phyloP scores from a whole-genome alignment of 1,140 invertebrate genomes.

The Cyclargus thomasi region DNA sequence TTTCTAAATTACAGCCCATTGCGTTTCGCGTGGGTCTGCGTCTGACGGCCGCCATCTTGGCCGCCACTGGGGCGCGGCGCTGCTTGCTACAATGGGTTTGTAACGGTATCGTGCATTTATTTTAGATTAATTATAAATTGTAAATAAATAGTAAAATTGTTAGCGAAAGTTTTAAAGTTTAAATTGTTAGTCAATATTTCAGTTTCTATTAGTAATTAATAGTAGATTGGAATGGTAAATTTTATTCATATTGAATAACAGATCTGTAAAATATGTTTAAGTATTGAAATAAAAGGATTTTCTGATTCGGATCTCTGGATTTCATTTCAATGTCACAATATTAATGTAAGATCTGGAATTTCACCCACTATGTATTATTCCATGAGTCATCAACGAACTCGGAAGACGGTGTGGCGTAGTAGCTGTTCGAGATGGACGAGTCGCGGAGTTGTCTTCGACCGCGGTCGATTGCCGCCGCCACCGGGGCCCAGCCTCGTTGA shows the following conservation, averaged over 20 bases:
- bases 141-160: conserved; percentile 12
- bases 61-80: conserved; percentile 60
- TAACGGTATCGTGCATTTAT: conserved; percentile 73
- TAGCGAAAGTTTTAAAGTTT: conserved; percentile 20
- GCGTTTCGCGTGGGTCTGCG: conserved; percentile 74
- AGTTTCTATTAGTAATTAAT: conserved; percentile 56
- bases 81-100: conserved; percentile 67
- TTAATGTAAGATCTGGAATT: conserved; percentile 47
- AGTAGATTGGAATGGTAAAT: conserved; percentile 60
- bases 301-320: conserved; percentile 39
- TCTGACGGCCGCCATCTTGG: conserved; percentile 72
- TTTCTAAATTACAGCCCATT: conserved; percentile 75
- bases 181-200: conserved; percentile 56
- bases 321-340: conserved; percentile 39
- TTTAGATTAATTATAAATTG: conserved; percentile 44
- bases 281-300: conserved; percentile 67
- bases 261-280: conserved; percentile 73
- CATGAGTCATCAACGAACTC: conserved; percentile 66
- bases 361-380: conserved; percentile 70
- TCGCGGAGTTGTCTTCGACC: conserved; percentile 7
- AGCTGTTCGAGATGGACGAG: conserved; percentile 34
- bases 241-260: conserved; percentile 73
- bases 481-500: conserved; percentile 19
- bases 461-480: conserved; percentile 8
- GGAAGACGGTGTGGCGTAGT: conserved; percentile 41